These are phyloP conservation scores for Labeo rohita DNA, from an alignment of 2,113 vertebrate genomes.

Conservation along the genomic window DNA sequence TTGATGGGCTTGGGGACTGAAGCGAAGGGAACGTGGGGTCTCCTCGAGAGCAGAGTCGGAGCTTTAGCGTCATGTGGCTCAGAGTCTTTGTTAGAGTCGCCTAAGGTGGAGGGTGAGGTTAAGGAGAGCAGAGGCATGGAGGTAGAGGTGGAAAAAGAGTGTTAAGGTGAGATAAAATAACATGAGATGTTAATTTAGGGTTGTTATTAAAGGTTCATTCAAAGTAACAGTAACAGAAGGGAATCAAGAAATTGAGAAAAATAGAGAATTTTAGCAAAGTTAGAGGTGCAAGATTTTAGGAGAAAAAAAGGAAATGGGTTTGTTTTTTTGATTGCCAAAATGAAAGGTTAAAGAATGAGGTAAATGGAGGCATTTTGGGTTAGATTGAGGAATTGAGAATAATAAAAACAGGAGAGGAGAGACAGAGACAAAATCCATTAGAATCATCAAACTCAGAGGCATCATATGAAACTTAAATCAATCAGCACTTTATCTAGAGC, in stretches of 20 bases:
- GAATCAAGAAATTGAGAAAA: background rate
- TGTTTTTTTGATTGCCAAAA: background rate
- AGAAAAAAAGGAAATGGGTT: background rate
- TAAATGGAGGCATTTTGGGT: background rate
- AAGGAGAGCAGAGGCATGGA: background rate
- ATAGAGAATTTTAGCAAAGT: background rate
- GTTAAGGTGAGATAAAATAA: background rate
- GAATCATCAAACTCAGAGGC: background rate
- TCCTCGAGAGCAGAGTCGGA: background rate
- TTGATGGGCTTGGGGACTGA: conserved; percentile 27
- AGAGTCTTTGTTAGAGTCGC: conserved; percentile 27
- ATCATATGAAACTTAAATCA: background rate
- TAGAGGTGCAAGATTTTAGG: background rate
- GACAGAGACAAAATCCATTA: conserved; percentile 26
- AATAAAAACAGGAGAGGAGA: background rate
- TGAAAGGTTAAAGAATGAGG: background rate
- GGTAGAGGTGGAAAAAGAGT: background rate
- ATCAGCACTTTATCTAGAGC: background rate
- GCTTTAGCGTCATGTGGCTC: conserved; percentile 5
- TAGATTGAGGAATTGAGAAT: background rate
- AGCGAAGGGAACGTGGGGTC: background rate
- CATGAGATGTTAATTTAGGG: background rate
- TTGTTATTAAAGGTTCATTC: background rate
- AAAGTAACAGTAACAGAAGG: background rate
- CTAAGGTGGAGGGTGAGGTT: background rate